Base-by-base conservation (phyloP, 2,113 vertebrate genomes). In the Phyllostomus discolor region DNA sequence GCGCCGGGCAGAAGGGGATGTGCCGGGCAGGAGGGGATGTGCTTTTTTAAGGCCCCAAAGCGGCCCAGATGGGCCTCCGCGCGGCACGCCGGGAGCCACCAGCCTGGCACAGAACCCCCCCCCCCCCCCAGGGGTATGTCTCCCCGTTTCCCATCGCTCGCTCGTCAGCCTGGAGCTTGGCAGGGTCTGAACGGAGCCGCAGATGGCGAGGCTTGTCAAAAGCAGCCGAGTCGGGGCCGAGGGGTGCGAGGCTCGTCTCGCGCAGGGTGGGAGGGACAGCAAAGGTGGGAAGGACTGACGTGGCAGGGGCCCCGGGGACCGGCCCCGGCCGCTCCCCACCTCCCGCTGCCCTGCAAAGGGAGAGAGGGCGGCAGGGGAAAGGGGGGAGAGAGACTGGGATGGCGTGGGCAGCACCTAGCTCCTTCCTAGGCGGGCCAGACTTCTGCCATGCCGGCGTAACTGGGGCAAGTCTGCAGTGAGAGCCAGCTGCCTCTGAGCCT, bases 161-260 rank as follows among this genome's bases (percentile, higher is more conserved):
- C 66, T 85, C 78, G 89, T 95, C 97, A 97, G 94, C 86, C 88
- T 73, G 28, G 62, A 91, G 95, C 73, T 92, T 97, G 97, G 95
- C 97, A 96, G 4, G 69, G 9, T 31, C 78, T 24, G 31, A 41
- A 35, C 0, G 0, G 83, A 64, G 91, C 91, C 35, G 73, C 96
- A 97, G 96, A 96, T 95, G 97, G 96, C 0, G 38, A 90, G 67
- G 88, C 81, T 83, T 16, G 85, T 50, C 88, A 20, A 20, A 88
- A 84, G 88, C 91, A 19, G 0, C 19, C 10, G 0, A 69, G 94
- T 4, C 15, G 59, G 97, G 88, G 88, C 88, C 7, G 0, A 0
- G 22, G 64, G 11, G 54, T n/a, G 9, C 5, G 19, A 28, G 79
- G 2, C 70, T 41, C 9, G 75, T 19, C 57, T 78, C 7, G 9